These are phyloP conservation scores for Haliclystus octoradiatus DNA, from an alignment of 30 jellyfish, hydroid and myxozoan genomes.

Conservation along the genomic window DNA sequence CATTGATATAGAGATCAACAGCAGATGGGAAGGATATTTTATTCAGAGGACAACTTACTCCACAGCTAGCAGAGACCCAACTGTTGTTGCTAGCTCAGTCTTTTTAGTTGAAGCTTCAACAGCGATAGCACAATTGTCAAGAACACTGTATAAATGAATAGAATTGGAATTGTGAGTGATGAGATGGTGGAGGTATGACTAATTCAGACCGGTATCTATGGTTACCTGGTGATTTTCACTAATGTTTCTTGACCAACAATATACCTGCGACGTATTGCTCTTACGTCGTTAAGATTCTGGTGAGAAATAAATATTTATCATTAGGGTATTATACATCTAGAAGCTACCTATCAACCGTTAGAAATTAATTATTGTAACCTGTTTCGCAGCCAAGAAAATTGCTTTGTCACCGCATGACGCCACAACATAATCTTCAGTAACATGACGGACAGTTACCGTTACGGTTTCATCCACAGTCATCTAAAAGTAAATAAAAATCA, in stretches of 20 bases:
- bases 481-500: slow-evolving; percentile 1
- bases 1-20: background rate
- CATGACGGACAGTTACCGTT: slow-evolving; percentile 7
- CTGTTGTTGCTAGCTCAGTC: background rate
- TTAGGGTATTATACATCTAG: background rate
- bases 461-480: slow-evolving; percentile 3
- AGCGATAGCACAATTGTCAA: background rate
- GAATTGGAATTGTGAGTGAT: too few species aligned
- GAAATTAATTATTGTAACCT: slow-evolving; percentile 3
- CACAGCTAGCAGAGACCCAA: background rate
- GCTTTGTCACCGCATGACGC: background rate
- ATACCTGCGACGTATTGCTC: slow-evolving; percentile 24
- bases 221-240: slow-evolving; percentile 44
- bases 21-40: background rate
- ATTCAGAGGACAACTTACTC: background rate
- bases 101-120: background rate
- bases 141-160: background rate
- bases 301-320: background rate
- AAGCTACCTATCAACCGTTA: background rate
- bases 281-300: slow-evolving; percentile 61
- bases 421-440: background rate
- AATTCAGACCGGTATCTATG: background rate
- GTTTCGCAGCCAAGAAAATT: slow-evolving; percentile 9
- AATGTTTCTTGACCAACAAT: slow-evolving; percentile 46
- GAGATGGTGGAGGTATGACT: too few species aligned